phyloP scores from a whole-genome alignment of 2,113 vertebrate species.

The Nothocercus nigrocapillus region DNA sequence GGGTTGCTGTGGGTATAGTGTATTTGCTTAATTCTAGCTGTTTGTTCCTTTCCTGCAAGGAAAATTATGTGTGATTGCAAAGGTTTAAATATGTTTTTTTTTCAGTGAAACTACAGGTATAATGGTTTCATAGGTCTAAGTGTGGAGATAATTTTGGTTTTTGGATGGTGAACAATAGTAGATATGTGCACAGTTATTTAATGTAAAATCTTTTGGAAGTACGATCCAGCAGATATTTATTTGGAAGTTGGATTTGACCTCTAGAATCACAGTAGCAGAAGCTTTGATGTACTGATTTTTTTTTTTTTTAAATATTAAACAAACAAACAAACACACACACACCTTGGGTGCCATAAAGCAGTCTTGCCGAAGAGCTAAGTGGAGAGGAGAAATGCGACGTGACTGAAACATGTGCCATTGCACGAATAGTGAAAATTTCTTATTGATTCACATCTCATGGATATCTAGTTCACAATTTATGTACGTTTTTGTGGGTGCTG shows the following conservation, averaged over 20 bases:
- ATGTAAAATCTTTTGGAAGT: constrained; percentile 28
- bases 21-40: constrained; percentile 64
- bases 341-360: not conserved
- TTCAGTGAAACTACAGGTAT: constrained; percentile 53
- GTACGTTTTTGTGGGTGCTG: not conserved
- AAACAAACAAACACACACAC: constrained; percentile 5
- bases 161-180: constrained; percentile 15
- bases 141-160: constrained; percentile 54
- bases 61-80: constrained; percentile 58
- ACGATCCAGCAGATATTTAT: constrained; percentile 27
- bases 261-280: constrained; percentile 1
- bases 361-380: not conserved
- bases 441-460: not conserved
- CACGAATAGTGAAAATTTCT: constrained; percentile 6
- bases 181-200: not conserved
- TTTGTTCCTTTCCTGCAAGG: constrained; percentile 68
- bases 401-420: not conserved
- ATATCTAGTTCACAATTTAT: not conserved
- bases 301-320: not conserved
- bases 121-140: constrained; percentile 51
- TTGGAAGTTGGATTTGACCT: constrained; percentile 38
- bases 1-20: constrained; percentile 15
- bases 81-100: constrained; percentile 50
- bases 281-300: not conserved
- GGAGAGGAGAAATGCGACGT: not conserved